Evolutionary conservation across 2,888 invertebrate genomes (phyloP).

Genomic region (Aquatica leii): DNA sequence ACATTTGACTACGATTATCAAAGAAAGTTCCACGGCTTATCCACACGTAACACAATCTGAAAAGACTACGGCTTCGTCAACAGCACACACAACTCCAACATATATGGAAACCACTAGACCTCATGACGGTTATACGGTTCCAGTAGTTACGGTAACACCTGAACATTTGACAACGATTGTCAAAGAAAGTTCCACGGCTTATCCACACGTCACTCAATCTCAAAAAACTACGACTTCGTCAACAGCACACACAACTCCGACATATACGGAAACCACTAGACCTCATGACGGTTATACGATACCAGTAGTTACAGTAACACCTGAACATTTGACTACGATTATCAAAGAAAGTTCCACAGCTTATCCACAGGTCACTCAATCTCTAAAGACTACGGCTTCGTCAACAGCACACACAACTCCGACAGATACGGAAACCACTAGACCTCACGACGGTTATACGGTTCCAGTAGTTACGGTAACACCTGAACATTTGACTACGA

Average conservation of each 20-base stretch:
- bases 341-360: background rate
- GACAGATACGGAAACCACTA: background rate
- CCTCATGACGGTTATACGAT: background rate
- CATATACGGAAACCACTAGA: background rate
- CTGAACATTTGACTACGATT: background rate
- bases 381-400: background rate
- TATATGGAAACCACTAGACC: slow-evolving; percentile 13
- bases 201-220: background rate
- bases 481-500: background rate
- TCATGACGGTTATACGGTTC: slow-evolving; percentile 14
- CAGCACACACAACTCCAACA: slow-evolving; percentile 11
- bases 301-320: background rate
- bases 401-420: background rate
- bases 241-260: background rate
- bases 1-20: slow-evolving; percentile 10
- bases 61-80: background rate
- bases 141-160: slow-evolving; percentile 7
- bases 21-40: slow-evolving; percentile 24
- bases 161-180: background rate
- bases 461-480: background rate
- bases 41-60: slow-evolving; percentile 40
- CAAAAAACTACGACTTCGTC: background rate
- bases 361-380: background rate
- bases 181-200: background rate
- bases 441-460: background rate